Evolutionary conservation across 2,888 invertebrate species (phyloP), one percentile per base, ranked within the genome.

Genomic region (Aphelenchoides bicaudatus): DNA sequence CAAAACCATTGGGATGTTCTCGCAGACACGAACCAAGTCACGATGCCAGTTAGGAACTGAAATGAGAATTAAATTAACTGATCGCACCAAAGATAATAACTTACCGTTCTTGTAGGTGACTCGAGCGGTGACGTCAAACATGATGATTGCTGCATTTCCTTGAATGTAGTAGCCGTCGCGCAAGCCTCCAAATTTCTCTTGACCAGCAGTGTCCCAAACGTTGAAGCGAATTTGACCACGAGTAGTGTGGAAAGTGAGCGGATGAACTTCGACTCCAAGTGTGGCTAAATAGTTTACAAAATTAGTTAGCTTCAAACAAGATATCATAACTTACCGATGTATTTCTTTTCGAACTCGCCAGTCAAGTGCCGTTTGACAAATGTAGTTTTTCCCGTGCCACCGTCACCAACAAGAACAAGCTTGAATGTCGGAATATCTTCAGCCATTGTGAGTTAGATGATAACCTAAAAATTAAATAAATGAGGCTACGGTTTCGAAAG

Each of bases 11-110:
- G 98, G 98, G 78, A 99, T 94, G 82, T 91, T 96, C 85, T 98
- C 98, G 83, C 98, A 99, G 10, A 99, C 98, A 76, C 98, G 85
- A 21, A 96, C 92, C 80, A 99, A 85, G 85, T 99, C 98, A 80
- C 98, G 85, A 82, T 98, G 96, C 98, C 98, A 99, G 83, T 96
- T 96, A 54, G 96, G 96, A 65, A 99, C 98, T n/a, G n/a, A n/a
- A n/a, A n/a, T n/a, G n/a, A n/a, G n/a, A n/a, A n/a, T n/a, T n/a
- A n/a, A n/a, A n/a, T n/a, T n/a, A n/a, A n/a, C n/a, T n/a, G n/a
- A n/a, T n/a, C n/a, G n/a, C n/a, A n/a, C n/a, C n/a, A n/a, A n/a
- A n/a, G n/a, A n/a, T n/a, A n/a, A n/a, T n/a, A n/a, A n/a, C n/a
- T n/a, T n/a, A n/a, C n/a, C n/a, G 81, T 98, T 99, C 84, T 99